These are phyloP conservation scores for Piprites chloris DNA, from an alignment of 2,113 vertebrate species.

Conservation along the genomic window DNA sequence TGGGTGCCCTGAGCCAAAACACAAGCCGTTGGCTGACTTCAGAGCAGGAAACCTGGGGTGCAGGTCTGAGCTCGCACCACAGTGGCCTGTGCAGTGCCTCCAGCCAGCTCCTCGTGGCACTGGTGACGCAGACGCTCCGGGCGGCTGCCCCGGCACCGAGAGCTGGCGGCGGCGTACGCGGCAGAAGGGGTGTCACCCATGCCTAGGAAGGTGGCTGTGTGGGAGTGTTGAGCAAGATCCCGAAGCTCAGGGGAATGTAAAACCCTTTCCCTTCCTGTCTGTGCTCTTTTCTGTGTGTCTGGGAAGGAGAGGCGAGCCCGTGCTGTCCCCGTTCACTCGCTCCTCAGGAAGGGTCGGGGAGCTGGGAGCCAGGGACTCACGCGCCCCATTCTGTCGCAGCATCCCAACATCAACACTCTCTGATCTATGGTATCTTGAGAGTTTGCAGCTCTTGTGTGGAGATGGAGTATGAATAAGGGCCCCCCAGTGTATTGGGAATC, in stretches of 20 bases:
- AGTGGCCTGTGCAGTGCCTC: background rate
- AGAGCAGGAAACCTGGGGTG: background rate
- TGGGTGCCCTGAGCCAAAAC: background rate
- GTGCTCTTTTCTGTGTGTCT: background rate
- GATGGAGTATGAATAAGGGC: conserved; percentile 49
- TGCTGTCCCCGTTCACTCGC: accelerated
- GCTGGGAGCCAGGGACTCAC: background rate
- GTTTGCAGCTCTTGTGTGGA: conserved; percentile 57
- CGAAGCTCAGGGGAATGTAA: background rate
- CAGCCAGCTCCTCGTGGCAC: background rate
- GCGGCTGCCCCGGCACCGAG: accelerated
- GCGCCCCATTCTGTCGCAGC: conserved; percentile 17
- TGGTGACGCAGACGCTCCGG: accelerated
- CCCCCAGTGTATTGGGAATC: conserved; percentile 60
- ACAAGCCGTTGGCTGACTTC: background rate
- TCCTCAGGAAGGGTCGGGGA: background rate
- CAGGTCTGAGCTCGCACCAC: background rate
- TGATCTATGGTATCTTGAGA: conserved; percentile 45
- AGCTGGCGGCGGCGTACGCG: accelerated
- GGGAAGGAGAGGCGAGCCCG: background rate
- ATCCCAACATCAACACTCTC: conserved; percentile 60
- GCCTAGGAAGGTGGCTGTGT: background rate
- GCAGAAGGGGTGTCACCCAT: background rate
- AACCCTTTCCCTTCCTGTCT: background rate
- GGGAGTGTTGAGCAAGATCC: conserved; percentile 24